Conservation (phyloP, 2,797 vertebrate species). For the Chiroxiphia lanceolata region DNA sequence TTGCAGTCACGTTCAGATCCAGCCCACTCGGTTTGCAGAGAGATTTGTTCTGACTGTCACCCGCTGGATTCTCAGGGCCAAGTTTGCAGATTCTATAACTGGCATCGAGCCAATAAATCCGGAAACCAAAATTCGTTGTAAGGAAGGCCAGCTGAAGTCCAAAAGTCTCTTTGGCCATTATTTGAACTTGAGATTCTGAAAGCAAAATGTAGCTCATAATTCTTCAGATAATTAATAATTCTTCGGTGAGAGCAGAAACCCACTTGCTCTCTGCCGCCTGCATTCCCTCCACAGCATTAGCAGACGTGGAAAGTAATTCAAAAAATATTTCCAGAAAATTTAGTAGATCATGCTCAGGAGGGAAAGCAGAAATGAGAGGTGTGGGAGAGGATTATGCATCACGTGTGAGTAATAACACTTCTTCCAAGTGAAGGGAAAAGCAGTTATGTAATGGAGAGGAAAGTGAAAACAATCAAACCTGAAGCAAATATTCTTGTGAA, state of each 20-base stretch:
- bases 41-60: constrained; percentile 29
- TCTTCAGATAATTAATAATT: neutral
- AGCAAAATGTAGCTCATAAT: neutral
- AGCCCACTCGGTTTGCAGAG: neutral
- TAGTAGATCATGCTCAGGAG: neutral
- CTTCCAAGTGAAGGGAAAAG: constrained; percentile 18
- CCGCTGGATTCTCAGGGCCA: neutral
- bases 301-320: neutral
- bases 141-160: neutral
- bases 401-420: constrained; percentile 35
- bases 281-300: neutral
- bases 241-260: neutral
- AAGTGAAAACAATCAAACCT: constrained; percentile 16
- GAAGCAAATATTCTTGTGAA: neutral
- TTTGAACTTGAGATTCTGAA: neutral
- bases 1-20: neutral
- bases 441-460: constrained; percentile 1
- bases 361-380: neutral
- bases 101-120: neutral
- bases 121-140: neutral
- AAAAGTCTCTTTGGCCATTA: neutral
- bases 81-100: neutral
- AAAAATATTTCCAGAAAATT: constrained; percentile 23
- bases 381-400: constrained; percentile 38
- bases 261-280: neutral